Base-by-base conservation (phyloP, 2,888 invertebrate genomes). In the Automeris io region DNA sequence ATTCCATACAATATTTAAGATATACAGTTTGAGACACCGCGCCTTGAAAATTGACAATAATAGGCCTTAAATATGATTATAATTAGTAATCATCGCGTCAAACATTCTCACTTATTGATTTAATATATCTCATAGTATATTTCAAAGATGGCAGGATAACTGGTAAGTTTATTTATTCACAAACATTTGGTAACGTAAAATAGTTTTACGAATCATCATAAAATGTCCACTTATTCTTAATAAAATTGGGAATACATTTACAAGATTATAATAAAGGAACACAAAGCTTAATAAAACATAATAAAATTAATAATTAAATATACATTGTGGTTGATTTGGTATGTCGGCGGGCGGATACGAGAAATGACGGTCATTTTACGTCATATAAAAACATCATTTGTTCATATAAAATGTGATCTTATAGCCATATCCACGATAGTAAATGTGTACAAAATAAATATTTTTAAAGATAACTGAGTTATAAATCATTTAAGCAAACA, bases 241-340 rank as follows among this genome's bases (percentile, higher is more conserved):
- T 18, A n/a, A 16, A 18, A 26, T 11, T 25, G 9, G 33, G 38
- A 33, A 55, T 65, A 67, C 64, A 70, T 71, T 66, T 66, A 72
- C 69, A 71, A 70, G 66, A 63, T 64, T 61, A 61, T 39, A 45
- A 59, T 63, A 75, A 63, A 83, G 83, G 81, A 83, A 83, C 85
- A 83, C 74, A 61, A 74, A 80, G 75, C 70, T 46, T 75, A 75
- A 78, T 47, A 65, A 66, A 61, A 54, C 61, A 51, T 57, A 62
- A 48, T 55, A 46, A 53, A 50, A 46, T 35, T 26, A n/a, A 41
- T 39, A 42, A 51, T 63, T 68, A 70, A 74, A 70, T 74, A 76
- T 74, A 77, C 75, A 79, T 50, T 62, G 66, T 72, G 72, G 70
- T 75, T 74, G 64, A 72, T 85, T 85, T 85, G 85, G 83, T 85